Evolutionary conservation across 64 coral and sea anemone species (phyloP).

Genomic region (Porites australiensis): DNA sequence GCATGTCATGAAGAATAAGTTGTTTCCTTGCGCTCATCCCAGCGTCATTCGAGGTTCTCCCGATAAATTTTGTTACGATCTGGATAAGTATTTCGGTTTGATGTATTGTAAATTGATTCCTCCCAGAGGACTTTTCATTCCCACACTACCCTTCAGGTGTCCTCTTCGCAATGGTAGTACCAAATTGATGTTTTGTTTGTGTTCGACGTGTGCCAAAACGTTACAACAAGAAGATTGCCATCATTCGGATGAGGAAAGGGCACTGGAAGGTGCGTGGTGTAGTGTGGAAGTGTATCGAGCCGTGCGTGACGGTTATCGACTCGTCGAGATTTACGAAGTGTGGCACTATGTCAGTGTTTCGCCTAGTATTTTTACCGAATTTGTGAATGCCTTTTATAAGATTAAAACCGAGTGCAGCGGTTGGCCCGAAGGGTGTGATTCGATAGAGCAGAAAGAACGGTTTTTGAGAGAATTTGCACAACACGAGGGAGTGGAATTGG

Average conservation of each 20-base stretch:
- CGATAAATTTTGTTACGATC: too few relatives aligned
- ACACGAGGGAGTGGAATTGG: conserved; percentile 2
- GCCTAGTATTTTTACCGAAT: not conserved
- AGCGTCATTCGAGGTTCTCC: not conserved
- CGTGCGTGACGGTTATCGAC: not conserved
- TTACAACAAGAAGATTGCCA: not conserved
- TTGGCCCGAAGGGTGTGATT: not conserved
- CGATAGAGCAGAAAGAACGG: not conserved
- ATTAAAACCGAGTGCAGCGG: conserved; percentile 1
- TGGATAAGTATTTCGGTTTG: not conserved
- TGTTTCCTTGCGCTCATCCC: not conserved
- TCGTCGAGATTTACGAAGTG: not conserved
- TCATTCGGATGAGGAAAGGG: not conserved
- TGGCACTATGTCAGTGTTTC: not conserved
- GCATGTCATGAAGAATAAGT: not conserved
- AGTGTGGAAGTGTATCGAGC: not conserved
- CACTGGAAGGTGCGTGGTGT: not conserved
- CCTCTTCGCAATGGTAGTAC: too few relatives aligned
- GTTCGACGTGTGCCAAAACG: not conserved
- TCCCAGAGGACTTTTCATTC: not conserved
- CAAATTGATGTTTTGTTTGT: not conserved
- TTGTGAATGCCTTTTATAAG: not conserved
- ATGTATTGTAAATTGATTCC: not conserved
- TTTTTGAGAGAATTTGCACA: not conserved
- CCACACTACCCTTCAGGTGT: not conserved